phyloP scores from a whole-genome alignment of 2,113 vertebrate genomes.

The Cathartes aura region DNA sequence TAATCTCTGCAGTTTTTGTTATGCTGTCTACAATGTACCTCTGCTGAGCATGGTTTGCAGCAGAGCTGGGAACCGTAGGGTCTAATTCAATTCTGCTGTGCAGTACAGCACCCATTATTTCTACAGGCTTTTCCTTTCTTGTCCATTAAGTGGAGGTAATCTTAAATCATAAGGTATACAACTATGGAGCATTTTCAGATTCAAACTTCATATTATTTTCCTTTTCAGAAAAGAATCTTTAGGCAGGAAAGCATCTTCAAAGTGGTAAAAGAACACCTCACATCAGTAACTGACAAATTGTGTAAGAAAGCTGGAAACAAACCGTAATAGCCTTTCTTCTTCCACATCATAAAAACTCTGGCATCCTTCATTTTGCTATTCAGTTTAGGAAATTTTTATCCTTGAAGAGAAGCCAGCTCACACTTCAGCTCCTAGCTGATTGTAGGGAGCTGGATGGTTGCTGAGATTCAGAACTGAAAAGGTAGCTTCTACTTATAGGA shows the following conservation, averaged over 20 bases:
- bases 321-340: not conserved
- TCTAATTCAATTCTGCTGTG: not conserved
- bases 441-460: not conserved
- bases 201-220: not conserved
- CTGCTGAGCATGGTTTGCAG: not conserved
- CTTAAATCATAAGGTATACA: not conserved
- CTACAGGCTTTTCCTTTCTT: not conserved
- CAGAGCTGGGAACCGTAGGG: not conserved
- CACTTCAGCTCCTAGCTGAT: not conserved
- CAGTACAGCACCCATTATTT: not conserved
- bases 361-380: not conserved
- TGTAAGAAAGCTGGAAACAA: not conserved
- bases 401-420: not conserved
- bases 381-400: not conserved
- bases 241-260: not conserved
- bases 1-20: not conserved
- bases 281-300: not conserved
- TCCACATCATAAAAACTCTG: not conserved
- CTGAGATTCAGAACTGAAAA: not conserved
- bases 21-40: not conserved
- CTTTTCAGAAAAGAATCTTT: not conserved
- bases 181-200: not conserved
- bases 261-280: not conserved
- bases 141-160: not conserved
- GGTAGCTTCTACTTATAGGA: not conserved